Base-by-base conservation (phyloP, 2,797 vertebrate species). In the Oryzias dopingdopingensis region DNA sequence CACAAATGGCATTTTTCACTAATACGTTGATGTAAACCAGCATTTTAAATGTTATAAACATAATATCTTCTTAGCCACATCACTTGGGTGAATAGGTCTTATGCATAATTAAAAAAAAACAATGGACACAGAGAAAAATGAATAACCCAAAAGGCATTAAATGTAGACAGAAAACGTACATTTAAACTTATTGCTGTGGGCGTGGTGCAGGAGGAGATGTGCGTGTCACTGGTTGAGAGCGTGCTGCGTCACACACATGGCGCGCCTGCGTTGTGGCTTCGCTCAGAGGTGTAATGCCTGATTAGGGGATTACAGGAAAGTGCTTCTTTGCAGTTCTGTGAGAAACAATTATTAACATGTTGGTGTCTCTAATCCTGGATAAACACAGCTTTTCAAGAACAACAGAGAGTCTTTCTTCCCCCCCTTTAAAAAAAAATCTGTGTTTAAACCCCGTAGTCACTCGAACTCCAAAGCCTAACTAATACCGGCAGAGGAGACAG, bases 281-380 rank as follows among this genome's bases (percentile, higher is more conserved):
- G 90, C 92, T 93, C 91, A 92, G 92, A 93, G 92, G 92, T 92
- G 92, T 93, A 93, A 93, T 93, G 91, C 91, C 91, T 93, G 92
- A 93, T 93, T 93, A 93, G 91, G 89, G 92, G 92, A 93, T 93
- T 93, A 92, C 90, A 93, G 91, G 88, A 91, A 92, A 92, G 90
- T 91, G 90, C 91, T 93, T 93, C 91, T 92, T 92, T 89, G 87
- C 92, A 92, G 91, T 93, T 93, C 92, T 93, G 90, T 89, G 88
- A 92, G 92, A 92, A 93, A 93, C 92, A 93, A 93, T 93, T 93
- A 93, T 93, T 93, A 93, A 92, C 91, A 93, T 92, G 92, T 92
- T 92, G 91, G 91, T 92, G 92, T 93, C 91, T 93, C 91, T 93
- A 93, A 93, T 93, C 92, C 92, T 90, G 92, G 92, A 93, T 93